phyloP scores from a whole-genome alignment of 64 coral and sea anemone species.

The Pachyseris speciosa region DNA sequence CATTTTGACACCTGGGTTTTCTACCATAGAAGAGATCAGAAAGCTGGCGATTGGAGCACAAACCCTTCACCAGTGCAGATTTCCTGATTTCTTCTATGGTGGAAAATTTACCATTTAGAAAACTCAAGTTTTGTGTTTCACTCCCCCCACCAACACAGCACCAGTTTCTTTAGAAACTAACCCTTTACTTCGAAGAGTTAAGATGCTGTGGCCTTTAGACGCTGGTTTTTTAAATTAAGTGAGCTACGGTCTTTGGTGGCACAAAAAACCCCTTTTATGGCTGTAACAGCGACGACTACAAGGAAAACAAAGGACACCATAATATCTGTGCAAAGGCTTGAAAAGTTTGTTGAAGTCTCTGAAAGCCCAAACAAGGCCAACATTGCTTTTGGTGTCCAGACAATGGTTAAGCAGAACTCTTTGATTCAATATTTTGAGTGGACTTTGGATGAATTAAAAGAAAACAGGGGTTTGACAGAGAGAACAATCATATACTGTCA shows the following conservation, averaged over 20 bases:
- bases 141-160: no score
- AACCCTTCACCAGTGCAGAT: no score
- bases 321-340: slow-evolving; percentile 16
- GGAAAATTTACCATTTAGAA: no score
- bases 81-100: no score
- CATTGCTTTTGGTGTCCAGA: slow-evolving; percentile 37
- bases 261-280: slow-evolving; percentile 6
- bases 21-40: no score
- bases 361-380: slow-evolving; percentile 69
- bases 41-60: no score
- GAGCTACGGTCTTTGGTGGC: no score
- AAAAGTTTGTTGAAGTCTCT: slow-evolving; percentile 32
- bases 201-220: slow-evolving; percentile 45
- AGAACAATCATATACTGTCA: no score
- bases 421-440: slow-evolving; percentile 4
- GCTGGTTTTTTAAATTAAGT: slow-evolving; percentile 47
- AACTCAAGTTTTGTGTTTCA: no score
- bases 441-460: slow-evolving; percentile 30
- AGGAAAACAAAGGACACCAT: slow-evolving; percentile 47
- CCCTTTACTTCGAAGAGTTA: slow-evolving; percentile 23
- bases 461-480: no score
- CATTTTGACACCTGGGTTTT: no score
- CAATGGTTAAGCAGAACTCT: not conserved
- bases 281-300: slow-evolving; percentile 63
- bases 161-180: no score